Percentiles rank a stretch among this genome's conserved stretches.
Conservation (phyloP, 1,140 invertebrate species). For the Papilio polyxenes region DNA sequence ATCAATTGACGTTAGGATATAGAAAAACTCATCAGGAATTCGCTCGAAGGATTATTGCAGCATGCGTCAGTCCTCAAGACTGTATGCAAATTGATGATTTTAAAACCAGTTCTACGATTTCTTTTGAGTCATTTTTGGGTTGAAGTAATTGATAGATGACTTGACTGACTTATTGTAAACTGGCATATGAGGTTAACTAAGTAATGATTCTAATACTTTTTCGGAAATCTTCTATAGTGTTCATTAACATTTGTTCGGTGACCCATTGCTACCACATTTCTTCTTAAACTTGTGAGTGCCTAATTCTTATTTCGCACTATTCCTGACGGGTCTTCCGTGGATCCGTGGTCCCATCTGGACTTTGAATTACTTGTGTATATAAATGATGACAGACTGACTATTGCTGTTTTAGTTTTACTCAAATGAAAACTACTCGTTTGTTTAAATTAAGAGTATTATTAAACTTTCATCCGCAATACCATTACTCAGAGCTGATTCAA, state of each 20-base stretch:
- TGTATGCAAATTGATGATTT: slow-evolving; percentile 17
- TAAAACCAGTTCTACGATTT: not conserved
- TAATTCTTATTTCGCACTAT: not conserved
- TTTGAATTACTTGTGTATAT: not conserved
- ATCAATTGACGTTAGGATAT: not conserved
- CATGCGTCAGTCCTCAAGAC: not conserved
- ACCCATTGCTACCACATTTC: too few species aligned
- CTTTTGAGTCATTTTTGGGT: slow-evolving; percentile 9
- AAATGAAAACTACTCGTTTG: not conserved
- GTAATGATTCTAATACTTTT: too few species aligned
- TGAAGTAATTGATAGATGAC: slow-evolving; percentile 11
- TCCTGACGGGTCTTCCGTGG: not conserved
- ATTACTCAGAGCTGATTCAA: not conserved
- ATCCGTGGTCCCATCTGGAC: too few species aligned
- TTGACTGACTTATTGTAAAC: too few species aligned
- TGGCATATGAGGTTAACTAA: too few species aligned
- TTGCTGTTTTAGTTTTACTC: not conserved
- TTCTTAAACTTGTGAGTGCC: too few species aligned
- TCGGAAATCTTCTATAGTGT: too few species aligned
- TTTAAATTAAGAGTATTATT: not conserved
- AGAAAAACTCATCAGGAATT: slow-evolving; percentile 4
- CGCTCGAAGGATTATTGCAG: not conserved
- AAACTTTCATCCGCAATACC: slow-evolving; percentile 5
- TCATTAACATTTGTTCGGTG: too few species aligned
- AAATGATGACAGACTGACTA: not conserved